phyloP scores from a whole-genome alignment of 1,140 invertebrate genomes.

The Antheraea mylitta region DNA sequence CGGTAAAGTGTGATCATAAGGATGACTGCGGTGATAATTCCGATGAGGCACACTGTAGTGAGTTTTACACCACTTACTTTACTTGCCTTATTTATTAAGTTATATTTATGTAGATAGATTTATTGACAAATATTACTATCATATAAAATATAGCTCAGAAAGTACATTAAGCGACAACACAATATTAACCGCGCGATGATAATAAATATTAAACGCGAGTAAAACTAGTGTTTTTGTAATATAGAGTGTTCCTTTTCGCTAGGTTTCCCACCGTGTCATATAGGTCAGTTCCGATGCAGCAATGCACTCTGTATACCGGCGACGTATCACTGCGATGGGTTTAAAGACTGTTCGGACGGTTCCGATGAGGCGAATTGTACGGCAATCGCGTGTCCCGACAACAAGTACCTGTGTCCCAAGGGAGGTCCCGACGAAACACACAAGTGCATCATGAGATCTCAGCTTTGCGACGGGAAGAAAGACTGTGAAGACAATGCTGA shows the following conservation, averaged over 20 bases:
- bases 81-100: neutral
- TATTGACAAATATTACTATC: too few relatives aligned
- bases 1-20: constrained; percentile 92
- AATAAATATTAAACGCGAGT: too few relatives aligned
- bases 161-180: too few relatives aligned
- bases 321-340: constrained; percentile 90
- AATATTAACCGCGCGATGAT: too few relatives aligned
- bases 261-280: constrained; percentile 94
- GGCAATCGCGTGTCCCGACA: constrained; percentile 92
- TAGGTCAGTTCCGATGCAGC: constrained; percentile 94
- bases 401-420: constrained; percentile 94
- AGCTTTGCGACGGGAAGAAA: constrained; percentile 93
- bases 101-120: too few relatives aligned
- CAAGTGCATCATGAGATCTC: constrained; percentile 92
- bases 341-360: constrained; percentile 91
- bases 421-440: constrained; percentile 84
- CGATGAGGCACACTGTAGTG: constrained; percentile 81
- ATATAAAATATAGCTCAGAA: too few relatives aligned
- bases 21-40: constrained; percentile 95
- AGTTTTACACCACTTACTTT: constrained; percentile 30
- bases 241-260: too few relatives aligned
- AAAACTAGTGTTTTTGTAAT: too few relatives aligned
- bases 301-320: constrained; percentile 96
- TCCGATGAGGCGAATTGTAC: constrained; percentile 95
- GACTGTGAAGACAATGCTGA: constrained; percentile 96